Conservation (phyloP, 2,797 vertebrate species). For the Chelonia mydas region DNA sequence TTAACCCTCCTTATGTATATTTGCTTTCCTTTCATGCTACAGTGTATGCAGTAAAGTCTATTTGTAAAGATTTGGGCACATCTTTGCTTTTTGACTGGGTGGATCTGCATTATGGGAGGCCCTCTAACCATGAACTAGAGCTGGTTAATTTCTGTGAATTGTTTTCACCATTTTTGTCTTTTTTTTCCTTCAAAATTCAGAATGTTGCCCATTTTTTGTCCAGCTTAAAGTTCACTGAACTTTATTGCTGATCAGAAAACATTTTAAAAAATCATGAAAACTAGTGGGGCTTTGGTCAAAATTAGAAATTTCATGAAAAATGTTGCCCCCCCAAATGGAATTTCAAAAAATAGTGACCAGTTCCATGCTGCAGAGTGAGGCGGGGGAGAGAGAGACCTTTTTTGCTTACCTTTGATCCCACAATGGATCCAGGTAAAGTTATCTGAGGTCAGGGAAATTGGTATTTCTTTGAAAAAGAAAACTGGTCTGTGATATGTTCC, state of each 20-base stretch:
- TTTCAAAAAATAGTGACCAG: background rate
- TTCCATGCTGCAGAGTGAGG: background rate
- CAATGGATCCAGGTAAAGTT: background rate
- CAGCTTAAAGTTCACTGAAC: background rate
- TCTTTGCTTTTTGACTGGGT: background rate
- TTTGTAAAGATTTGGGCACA: background rate
- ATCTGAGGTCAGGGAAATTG: background rate
- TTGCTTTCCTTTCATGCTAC: background rate
- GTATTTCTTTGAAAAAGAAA: background rate
- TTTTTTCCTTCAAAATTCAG: background rate
- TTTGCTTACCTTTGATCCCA: background rate
- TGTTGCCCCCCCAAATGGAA: accelerated
- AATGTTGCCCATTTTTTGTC: background rate
- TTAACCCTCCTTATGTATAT: background rate
- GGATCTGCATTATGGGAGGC: background rate
- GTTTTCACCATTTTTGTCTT: background rate
- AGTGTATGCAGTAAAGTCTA: background rate
- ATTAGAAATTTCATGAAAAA: background rate
- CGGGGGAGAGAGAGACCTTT: background rate
- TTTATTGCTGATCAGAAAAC: background rate
- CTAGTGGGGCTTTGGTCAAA: background rate
- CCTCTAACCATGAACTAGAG: background rate
- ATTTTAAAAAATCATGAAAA: background rate
- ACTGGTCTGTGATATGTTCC: background rate
- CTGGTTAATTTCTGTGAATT: background rate